phyloP scores from a whole-genome alignment of 2,888 invertebrate species.

The Magallana nippona region DNA sequence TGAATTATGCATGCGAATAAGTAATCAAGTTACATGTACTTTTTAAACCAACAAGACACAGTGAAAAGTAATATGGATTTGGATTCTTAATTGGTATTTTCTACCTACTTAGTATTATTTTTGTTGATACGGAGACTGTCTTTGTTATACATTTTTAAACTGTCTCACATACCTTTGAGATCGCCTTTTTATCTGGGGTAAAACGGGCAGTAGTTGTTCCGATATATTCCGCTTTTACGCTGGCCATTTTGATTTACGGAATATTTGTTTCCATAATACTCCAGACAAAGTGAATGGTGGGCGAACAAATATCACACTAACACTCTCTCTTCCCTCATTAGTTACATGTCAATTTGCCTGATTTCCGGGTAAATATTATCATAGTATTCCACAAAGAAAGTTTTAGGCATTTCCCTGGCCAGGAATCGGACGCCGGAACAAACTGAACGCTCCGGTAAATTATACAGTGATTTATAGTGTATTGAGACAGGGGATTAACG shows the following conservation, averaged over 20 bases:
- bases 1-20: no score
- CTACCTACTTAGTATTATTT: no score
- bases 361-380: slow-evolving; percentile 23
- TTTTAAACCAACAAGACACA: no score
- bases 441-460: neutral
- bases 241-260: slow-evolving; percentile 23
- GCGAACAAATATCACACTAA: slow-evolving; percentile 4
- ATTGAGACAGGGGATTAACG: neutral
- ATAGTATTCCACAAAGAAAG: neutral
- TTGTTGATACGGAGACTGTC: no score
- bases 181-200: slow-evolving; percentile 32
- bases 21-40: no score
- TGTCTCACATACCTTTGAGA: neutral
- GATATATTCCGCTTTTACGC: slow-evolving; percentile 27
- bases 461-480: neutral
- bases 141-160: no score
- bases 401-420: neutral
- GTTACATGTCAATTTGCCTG: neutral
- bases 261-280: neutral
- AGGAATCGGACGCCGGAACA: neutral
- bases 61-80: no score
- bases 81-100: no score
- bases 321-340: neutral
- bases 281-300: neutral
- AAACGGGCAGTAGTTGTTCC: slow-evolving; percentile 33